phyloP scores from a whole-genome alignment of 2,797 vertebrate genomes.

The Acropternis orthonyx region DNA sequence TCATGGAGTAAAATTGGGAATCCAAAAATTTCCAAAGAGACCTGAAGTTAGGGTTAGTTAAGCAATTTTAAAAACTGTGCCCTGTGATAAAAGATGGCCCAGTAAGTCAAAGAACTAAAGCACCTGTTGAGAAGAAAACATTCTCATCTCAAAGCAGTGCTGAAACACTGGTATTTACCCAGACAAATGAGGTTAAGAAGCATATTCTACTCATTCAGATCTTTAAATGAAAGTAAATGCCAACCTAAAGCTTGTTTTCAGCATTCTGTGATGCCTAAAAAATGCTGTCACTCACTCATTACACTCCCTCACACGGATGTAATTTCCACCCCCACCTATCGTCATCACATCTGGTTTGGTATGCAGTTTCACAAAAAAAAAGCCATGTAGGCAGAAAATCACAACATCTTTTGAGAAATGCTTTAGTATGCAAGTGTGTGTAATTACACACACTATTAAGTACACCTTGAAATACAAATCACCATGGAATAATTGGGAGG shows the following conservation, averaged over 20 bases:
- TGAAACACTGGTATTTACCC: neutral
- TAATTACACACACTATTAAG: neutral
- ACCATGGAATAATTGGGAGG: neutral
- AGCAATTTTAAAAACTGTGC: neutral
- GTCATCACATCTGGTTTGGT: slow-evolving; percentile 61
- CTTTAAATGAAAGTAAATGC: slow-evolving; percentile 32
- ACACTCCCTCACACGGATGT: slow-evolving; percentile 56
- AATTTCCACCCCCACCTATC: slow-evolving; percentile 62
- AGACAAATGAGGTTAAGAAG: neutral
- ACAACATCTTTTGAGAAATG: neutral
- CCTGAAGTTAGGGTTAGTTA: neutral
- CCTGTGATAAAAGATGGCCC: neutral
- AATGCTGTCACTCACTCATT: slow-evolving; percentile 48
- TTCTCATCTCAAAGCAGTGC: neutral
- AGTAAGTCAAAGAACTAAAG: neutral
- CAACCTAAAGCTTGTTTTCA: slow-evolving; percentile 34
- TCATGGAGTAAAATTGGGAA: neutral
- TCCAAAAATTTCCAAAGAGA: neutral
- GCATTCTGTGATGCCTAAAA: neutral
- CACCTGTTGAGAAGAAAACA: neutral
- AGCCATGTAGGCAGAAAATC: neutral
- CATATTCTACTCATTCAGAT: neutral
- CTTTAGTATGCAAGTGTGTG: neutral
- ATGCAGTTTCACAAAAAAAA: neutral
- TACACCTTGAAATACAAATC: neutral